phyloP scores from a whole-genome alignment of 2,888 invertebrate species.

The Lasioglossum calceatum region DNA sequence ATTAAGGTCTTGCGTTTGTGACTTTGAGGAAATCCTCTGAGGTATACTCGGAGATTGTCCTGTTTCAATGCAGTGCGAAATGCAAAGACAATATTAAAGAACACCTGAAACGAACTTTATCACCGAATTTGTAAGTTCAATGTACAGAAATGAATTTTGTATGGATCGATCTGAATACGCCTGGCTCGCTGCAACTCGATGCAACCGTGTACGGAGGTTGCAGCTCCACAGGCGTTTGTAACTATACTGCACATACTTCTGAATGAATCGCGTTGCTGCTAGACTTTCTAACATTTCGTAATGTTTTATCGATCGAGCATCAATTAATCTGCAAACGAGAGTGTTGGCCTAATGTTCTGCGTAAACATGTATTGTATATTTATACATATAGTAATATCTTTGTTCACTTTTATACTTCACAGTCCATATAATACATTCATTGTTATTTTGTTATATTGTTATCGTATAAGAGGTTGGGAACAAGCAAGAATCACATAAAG shows the following conservation, averaged over 20 bases:
- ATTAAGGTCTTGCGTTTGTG: neutral
- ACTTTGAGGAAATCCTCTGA: neutral
- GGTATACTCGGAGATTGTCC: neutral
- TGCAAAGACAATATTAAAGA: neutral
- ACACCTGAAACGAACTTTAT: neutral
- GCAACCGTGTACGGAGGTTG: neutral
- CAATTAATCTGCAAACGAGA: neutral
- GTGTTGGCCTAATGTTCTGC: neutral
- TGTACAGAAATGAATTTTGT: neutral
- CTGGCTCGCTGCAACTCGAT: neutral
- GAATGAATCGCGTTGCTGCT: slow-evolving; percentile 1
- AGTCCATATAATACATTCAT: neutral
- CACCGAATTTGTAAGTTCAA: neutral
- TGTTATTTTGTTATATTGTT: slow-evolving; percentile 7
- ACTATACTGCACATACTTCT: slow-evolving; percentile 12
- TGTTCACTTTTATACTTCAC: neutral
- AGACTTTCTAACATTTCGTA: neutral
- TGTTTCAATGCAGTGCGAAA: neutral
- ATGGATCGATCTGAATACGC: neutral
- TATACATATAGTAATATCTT: neutral
- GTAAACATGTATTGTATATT: neutral
- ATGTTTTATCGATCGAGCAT: neutral
- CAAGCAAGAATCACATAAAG: neutral
- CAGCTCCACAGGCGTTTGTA: slow-evolving; percentile 1
- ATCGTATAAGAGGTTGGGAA: neutral